A percentile compares a stretch with the other conserved stretches of the same genome.
These are phyloP conservation scores for Zoroaster sp. DNA, from an alignment of 53 echinoderm and acorn worm species.

Conservation along the genomic window DNA sequence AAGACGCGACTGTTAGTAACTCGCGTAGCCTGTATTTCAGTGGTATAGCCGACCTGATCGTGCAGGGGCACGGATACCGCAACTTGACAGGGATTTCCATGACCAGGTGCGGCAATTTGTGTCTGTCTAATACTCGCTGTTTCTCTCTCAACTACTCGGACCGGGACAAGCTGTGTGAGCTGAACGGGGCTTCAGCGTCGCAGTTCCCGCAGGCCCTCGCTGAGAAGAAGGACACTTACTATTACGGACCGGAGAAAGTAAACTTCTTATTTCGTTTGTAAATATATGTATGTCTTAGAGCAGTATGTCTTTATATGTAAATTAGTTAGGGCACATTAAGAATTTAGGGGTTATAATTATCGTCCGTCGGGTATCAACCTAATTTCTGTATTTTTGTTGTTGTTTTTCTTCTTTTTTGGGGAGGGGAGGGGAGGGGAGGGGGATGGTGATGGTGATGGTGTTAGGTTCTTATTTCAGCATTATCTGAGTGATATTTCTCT, in stretches of 20 bases:
- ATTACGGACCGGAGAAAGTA: background rate
- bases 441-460: too few species aligned
- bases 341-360: too few species aligned
- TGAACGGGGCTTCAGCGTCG: conserved; percentile 16
- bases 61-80: background rate
- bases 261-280: too few species aligned
- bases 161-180: background rate
- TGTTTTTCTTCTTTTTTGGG: too few species aligned
- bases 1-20: background rate
- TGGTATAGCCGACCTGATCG: background rate
- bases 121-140: background rate
- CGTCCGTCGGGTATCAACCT: too few species aligned
- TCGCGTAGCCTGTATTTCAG: background rate
- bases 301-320: too few species aligned
- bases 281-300: too few species aligned
- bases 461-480: too few species aligned
- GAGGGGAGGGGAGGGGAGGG: too few species aligned
- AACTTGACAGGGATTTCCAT: background rate
- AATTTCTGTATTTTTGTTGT: too few species aligned
- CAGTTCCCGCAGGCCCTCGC: background rate
- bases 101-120: background rate
- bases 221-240: background rate
- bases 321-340: too few species aligned
- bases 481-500: too few species aligned
- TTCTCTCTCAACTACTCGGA: background rate